Conservation (phyloP, 1,140 invertebrate genomes). For the Platyura marginata region DNA sequence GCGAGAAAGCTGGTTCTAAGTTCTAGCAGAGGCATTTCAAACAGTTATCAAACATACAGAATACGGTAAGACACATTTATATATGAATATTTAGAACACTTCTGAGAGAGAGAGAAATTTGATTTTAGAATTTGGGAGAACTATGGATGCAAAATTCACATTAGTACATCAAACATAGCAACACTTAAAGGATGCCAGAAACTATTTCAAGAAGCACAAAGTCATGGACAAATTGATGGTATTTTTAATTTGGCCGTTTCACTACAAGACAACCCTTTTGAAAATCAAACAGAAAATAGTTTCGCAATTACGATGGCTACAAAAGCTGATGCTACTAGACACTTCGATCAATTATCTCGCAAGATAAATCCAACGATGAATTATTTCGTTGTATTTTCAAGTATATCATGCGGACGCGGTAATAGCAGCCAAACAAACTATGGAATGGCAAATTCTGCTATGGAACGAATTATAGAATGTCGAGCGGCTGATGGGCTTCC, state of each 20-base stretch:
- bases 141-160: conserved; percentile 37
- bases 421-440: conserved; percentile 83
- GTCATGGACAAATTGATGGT: conserved; percentile 49
- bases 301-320: conserved; percentile 34
- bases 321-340: conserved; percentile 38
- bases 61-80: conserved; percentile 33
- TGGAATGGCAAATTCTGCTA: conserved; percentile 52
- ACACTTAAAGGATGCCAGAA: conserved; percentile 35
- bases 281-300: conserved; percentile 39
- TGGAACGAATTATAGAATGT: conserved; percentile 50
- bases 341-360: conserved; percentile 36
- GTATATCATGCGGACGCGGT: conserved; percentile 71
- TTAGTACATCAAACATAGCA: conserved; percentile 44
- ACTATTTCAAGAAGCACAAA: conserved; percentile 39
- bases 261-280: conserved; percentile 37
- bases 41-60: conserved; percentile 57
- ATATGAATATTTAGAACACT: background rate
- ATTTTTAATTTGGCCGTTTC: conserved; percentile 70
- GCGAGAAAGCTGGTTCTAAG: conserved; percentile 60
- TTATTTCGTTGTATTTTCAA: conserved; percentile 67
- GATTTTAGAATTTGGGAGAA: conserved; percentile 36
- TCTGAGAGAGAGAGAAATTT: background rate
- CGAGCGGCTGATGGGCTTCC: conserved; percentile 36
- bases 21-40: conserved; percentile 55
- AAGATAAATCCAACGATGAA: conserved; percentile 34